phyloP scores from a whole-genome alignment of 2,888 invertebrate genomes.

The Tinea trinotella region DNA sequence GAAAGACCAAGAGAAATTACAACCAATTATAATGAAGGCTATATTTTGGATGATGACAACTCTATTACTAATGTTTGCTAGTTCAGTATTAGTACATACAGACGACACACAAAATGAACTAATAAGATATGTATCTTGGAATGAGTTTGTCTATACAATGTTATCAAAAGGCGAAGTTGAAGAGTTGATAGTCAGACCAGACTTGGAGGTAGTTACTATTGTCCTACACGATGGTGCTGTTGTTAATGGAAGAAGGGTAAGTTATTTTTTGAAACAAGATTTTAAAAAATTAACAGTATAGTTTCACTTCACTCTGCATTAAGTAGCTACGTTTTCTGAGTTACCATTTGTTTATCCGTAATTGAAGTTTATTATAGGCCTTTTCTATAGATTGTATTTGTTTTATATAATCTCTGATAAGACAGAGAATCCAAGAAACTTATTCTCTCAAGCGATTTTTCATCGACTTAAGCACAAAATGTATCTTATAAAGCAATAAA shows the following conservation, averaged over 20 bases:
- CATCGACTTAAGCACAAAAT: no score
- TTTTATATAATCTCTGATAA: no score
- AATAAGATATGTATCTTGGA: constrained; percentile 92
- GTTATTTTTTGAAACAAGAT: no score
- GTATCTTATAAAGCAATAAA: no score
- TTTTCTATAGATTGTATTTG: no score
- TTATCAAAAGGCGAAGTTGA: constrained; percentile 94
- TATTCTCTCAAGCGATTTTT: no score
- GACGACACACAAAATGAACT: constrained; percentile 80
- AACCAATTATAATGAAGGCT: constrained; percentile 81
- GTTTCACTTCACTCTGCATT: no score
- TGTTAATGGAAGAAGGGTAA: constrained; percentile 83
- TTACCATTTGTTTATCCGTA: not conserved
- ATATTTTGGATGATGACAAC: constrained; percentile 86
- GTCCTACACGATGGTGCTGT: constrained; percentile 88
- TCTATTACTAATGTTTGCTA: constrained; percentile 80
- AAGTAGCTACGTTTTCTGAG: not conserved
- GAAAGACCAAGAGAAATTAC: constrained; percentile 79
- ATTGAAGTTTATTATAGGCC: not conserved
- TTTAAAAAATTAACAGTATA: no score
- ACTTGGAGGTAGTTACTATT: constrained; percentile 88
- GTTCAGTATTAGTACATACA: constrained; percentile 80
- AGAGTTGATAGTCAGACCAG: constrained; percentile 87
- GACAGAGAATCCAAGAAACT: no score
- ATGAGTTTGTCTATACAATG: constrained; percentile 96